Evolutionary conservation across 2,888 invertebrate species (phyloP).

Genomic region (Pammene aurita): DNA sequence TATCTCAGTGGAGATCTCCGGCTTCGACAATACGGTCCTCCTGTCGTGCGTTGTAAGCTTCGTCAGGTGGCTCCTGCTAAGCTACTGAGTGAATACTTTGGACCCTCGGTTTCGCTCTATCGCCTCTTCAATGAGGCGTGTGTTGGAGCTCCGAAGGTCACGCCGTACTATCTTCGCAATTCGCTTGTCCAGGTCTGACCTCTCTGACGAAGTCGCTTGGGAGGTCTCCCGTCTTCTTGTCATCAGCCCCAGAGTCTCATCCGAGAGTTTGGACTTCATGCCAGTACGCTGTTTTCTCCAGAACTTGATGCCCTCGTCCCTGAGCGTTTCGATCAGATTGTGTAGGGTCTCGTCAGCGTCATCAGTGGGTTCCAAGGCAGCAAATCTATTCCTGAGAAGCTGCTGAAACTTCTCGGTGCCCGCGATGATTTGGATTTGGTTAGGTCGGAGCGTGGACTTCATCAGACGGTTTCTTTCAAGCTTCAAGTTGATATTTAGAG

Average conservation of each 20-base stretch:
- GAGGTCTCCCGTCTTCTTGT: not conserved
- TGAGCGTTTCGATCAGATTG: too few relatives aligned
- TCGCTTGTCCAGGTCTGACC: too few relatives aligned
- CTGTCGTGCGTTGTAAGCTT: not conserved
- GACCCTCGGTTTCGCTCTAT: not conserved
- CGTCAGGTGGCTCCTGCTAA: not conserved
- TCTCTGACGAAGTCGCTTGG: too few relatives aligned
- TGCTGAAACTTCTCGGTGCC: too few relatives aligned
- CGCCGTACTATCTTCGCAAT: not conserved
- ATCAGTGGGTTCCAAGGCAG: too few relatives aligned
- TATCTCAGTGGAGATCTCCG: not conserved
- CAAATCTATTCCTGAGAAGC: too few relatives aligned
- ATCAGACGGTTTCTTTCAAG: too few relatives aligned
- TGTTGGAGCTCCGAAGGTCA: not conserved
- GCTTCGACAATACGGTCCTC: not conserved
- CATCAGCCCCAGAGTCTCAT: not conserved
- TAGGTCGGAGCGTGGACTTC: too few relatives aligned
- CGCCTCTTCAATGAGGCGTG: not conserved
- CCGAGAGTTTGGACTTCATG: not conserved
- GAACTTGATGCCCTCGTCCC: too few relatives aligned
- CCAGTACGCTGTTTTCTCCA: not conserved
- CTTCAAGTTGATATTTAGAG: too few relatives aligned
- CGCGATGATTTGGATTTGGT: too few relatives aligned
- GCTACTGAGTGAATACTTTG: not conserved
- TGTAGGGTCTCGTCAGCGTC: too few relatives aligned